Percentiles rank a stretch among this genome's conserved stretches.
Evolutionary conservation across 2,113 vertebrate genomes (phyloP).

Genomic region (Trachemys scripta): DNA sequence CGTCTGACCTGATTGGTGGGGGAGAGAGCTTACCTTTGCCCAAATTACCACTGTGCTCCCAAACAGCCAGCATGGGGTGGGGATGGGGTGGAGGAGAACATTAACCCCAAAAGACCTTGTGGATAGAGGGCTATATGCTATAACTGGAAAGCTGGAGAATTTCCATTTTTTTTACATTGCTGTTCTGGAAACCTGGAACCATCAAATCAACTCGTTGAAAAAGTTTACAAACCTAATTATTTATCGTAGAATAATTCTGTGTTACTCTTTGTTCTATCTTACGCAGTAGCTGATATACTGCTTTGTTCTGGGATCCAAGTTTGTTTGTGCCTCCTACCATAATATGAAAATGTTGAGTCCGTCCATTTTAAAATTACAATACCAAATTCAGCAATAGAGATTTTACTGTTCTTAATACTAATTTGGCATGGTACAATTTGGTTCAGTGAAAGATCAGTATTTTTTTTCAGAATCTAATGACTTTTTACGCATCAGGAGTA

Average conservation of each 20-base stretch:
- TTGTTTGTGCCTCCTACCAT: not conserved
- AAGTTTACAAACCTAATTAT: not conserved
- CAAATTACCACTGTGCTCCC: not conserved
- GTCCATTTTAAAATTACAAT: too few relatives aligned
- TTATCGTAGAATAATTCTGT: not conserved
- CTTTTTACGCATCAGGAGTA: constrained; percentile 3
- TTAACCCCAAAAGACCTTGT: too few relatives aligned
- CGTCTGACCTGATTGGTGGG: not conserved
- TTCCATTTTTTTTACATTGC: not conserved
- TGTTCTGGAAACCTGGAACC: not conserved
- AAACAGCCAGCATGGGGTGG: not conserved
- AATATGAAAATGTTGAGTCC: not conserved
- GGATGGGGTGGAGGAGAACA: not conserved
- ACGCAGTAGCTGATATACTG: not conserved
- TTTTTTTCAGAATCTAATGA: not conserved
- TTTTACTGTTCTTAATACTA: not conserved
- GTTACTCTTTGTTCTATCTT: not conserved
- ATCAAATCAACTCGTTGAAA: not conserved
- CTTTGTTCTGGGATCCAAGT: not conserved
- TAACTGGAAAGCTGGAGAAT: not conserved
- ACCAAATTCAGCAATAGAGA: not conserved
- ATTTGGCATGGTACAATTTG: not conserved
- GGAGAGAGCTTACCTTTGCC: not conserved
- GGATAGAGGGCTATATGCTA: too few relatives aligned
- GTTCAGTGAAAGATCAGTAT: not conserved